Conservation (phyloP, 2,797 vertebrate genomes). For the Lepilemur ruficaudatus region DNA sequence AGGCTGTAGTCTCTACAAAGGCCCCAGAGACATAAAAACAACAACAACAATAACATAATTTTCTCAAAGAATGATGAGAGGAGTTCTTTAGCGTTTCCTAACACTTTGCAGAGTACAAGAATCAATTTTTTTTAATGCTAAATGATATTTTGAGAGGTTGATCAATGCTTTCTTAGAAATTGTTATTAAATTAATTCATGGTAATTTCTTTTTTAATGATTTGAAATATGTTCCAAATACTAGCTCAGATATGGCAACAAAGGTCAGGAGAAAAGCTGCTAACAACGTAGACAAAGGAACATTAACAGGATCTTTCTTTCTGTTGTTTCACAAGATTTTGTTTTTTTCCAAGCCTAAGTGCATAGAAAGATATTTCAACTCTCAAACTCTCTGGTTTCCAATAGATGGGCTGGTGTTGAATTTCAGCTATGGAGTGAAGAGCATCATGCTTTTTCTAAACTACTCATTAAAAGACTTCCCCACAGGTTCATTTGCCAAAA, state of each 20-base stretch:
- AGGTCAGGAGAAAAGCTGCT: constrained; percentile 39
- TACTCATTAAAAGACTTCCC: not conserved
- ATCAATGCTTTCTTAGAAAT: constrained; percentile 55
- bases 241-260: constrained; percentile 59
- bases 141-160: constrained; percentile 51
- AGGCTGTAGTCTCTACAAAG: not conserved
- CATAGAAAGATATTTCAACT: not conserved
- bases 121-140: not conserved
- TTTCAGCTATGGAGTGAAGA: not conserved
- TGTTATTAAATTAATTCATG: constrained; percentile 69
- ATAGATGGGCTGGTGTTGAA: not conserved
- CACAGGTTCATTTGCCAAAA: not conserved
- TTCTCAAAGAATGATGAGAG: not conserved
- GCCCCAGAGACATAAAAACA: not conserved
- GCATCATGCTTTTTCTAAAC: not conserved
- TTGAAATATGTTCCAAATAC: constrained; percentile 60
- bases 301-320: constrained; percentile 47
- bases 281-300: constrained; percentile 20
- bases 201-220: constrained; percentile 28
- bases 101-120: not conserved
- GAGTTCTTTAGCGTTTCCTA: not conserved
- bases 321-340: not conserved
- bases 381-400: not conserved
- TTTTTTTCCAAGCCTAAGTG: not conserved
- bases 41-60: not conserved